phyloP scores from a whole-genome alignment of 1,140 invertebrate species.

The Ylistrum balloti region DNA sequence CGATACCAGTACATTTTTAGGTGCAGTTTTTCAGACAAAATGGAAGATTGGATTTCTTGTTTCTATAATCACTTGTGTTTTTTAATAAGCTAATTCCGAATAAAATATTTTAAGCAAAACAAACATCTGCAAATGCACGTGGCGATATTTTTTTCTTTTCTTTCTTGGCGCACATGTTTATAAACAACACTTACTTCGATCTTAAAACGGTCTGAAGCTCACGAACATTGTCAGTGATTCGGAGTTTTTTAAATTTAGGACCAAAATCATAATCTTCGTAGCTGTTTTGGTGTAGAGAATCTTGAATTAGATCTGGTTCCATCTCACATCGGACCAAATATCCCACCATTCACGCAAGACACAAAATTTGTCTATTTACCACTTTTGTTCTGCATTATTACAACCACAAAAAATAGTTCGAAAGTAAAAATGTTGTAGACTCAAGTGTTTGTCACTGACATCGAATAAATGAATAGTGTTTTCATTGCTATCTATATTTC shows the following conservation, averaged over 20 bases:
- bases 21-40: neutral
- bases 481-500: neutral
- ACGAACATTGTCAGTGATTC: slow-evolving; percentile 91
- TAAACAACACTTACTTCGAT: slow-evolving; percentile 90
- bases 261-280: slow-evolving; percentile 87
- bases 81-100: neutral
- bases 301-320: slow-evolving; percentile 78
- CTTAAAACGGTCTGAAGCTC: slow-evolving; percentile 97
- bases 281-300: slow-evolving; percentile 59
- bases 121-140: slow-evolving; percentile 7
- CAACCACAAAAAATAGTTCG: neutral
- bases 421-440: neutral
- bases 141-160: slow-evolving; percentile 45
- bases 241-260: slow-evolving; percentile 90
- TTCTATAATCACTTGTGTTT: neutral
- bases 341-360: neutral
- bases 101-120: slow-evolving; percentile 37
- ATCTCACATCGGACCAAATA: slow-evolving; percentile 54
- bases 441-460: neutral
- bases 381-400: neutral
- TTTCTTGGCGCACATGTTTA: slow-evolving; percentile 41
- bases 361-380: slow-evolving; percentile 8
- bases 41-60: neutral
- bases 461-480: neutral
- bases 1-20: neutral